These are phyloP conservation scores for Macrobrachium nipponense DNA, from an alignment of 1,140 invertebrate species.

Conservation along the genomic window DNA sequence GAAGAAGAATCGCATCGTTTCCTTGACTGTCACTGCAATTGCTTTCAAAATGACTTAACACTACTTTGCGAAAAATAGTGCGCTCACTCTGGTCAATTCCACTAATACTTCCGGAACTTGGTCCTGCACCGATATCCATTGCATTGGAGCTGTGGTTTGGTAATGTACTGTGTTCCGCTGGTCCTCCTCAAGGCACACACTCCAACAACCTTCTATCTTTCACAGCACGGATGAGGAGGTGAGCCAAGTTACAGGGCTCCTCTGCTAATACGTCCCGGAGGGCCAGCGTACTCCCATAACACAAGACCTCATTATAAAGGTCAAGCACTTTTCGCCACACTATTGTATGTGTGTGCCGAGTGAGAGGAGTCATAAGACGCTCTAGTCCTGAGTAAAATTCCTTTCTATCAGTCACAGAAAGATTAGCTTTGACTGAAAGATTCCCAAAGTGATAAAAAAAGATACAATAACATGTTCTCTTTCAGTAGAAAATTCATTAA, in stretches of 20 bases:
- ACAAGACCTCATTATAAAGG: constrained; percentile 88
- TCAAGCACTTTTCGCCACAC: constrained; percentile 87
- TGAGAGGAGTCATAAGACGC: constrained; percentile 80
- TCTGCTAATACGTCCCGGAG: constrained; percentile 87
- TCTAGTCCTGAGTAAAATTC: constrained; percentile 88
- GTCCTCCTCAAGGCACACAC: constrained; percentile 73
- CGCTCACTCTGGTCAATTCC: constrained; percentile 69
- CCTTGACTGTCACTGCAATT: constrained; percentile 89
- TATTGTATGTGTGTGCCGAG: constrained; percentile 79
- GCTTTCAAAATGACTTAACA: constrained; percentile 86
- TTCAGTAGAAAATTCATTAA: constrained; percentile 73
- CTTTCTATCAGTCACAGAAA: constrained; percentile 88
- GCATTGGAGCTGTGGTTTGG: constrained; percentile 41
- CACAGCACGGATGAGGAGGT: constrained; percentile 84
- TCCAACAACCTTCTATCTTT: constrained; percentile 85
- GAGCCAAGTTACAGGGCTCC: constrained; percentile 85
- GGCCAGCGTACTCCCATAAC: constrained; percentile 88
- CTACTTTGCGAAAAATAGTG: constrained; percentile 84
- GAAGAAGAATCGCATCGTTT: constrained; percentile 80
- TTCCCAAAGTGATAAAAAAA: constrained; percentile 87
- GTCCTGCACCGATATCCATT: constrained; percentile 4
- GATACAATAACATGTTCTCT: constrained; percentile 79
- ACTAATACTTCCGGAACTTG: constrained; percentile 44
- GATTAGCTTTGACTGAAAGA: constrained; percentile 89
- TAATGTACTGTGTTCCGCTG: constrained; percentile 65